Evolutionary conservation across 2,113 vertebrate genomes (phyloP).

Genomic region (Nerophis lumbriciformis): DNA sequence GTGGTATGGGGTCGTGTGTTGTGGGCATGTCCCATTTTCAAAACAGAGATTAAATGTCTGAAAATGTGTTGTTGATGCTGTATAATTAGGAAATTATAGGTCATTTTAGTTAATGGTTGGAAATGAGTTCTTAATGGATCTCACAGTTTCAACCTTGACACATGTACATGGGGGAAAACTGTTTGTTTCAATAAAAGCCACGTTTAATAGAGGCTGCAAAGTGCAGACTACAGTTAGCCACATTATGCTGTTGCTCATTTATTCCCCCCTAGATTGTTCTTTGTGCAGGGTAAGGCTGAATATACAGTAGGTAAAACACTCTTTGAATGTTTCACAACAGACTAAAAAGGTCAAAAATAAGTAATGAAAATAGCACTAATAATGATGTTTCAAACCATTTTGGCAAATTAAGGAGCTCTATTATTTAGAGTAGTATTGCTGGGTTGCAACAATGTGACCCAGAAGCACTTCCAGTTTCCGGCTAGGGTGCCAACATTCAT

Average conservation of each 20-base stretch:
- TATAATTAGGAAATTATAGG: background rate
- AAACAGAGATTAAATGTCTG: background rate
- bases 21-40: background rate
- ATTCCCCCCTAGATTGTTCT: background rate
- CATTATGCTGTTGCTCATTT: background rate
- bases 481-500: too few relatives aligned
- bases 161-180: background rate
- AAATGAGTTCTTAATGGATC: conserved; percentile 2
- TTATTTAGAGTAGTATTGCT: too few relatives aligned
- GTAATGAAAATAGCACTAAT: too few relatives aligned
- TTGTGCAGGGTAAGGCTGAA: background rate
- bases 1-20: background rate
- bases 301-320: too few relatives aligned
- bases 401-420: too few relatives aligned
- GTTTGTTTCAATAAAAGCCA: background rate
- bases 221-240: background rate
- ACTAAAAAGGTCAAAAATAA: too few relatives aligned
- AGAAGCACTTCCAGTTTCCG: too few relatives aligned
- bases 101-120: background rate
- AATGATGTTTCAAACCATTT: too few relatives aligned
- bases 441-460: too few relatives aligned
- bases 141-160: background rate
- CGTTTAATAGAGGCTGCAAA: background rate
- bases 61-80: background rate
- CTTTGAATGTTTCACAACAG: too few relatives aligned